Evolutionary conservation across 2,797 vertebrate species (phyloP), one percentile per base, ranked within the genome.

Genomic region (Peromyscus nudipes): DNA sequence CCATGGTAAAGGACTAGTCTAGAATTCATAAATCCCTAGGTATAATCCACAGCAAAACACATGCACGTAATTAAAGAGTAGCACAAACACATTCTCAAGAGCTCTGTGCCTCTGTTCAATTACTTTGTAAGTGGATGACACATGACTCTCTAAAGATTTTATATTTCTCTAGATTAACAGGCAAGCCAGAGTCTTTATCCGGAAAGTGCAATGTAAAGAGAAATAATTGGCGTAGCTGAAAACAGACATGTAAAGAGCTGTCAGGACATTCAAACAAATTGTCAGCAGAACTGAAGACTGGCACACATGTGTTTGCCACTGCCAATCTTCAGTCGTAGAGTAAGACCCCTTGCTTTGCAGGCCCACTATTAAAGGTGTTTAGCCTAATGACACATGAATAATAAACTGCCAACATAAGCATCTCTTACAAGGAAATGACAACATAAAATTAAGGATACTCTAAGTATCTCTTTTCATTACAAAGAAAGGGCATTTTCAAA

Each of bases 401-500:
- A 88, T 62, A 65, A 89, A 90, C 82, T 96, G 57, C 84, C 71
- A 88, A 95, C 62, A n/a, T 96, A 95, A 92, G 73, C 85, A 93
- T 49, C 80, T 96, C 84, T 95, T 92, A 91, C 82, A 91, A 92
- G 90, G 96, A 89, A 96, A 91, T 92, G 40, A 90, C 29, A 96
- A 64, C 95, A 85, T 85, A 92, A 94, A 85, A 95, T 76, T 95
- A 89, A 92, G 82, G 62, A 85, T 94, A 97, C 90, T 94, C 88
- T 89, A 96, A 84, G 21, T 65, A 93, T 90, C 77, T 95, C 52
- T 89, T 91, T 95, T 87, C 97, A 95, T 97, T 76, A 96, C 85
- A 96, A 95, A 95, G 88, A 97, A 94, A 40, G 55, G 34, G 86
- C 69, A 97, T 95, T 96, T 87, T 95, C 79, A 91, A 97, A 71